Evolutionary conservation across 2,888 invertebrate genomes (phyloP), one percentile per base, ranked within the genome.

Genomic region (Napeogenes sylphis): DNA sequence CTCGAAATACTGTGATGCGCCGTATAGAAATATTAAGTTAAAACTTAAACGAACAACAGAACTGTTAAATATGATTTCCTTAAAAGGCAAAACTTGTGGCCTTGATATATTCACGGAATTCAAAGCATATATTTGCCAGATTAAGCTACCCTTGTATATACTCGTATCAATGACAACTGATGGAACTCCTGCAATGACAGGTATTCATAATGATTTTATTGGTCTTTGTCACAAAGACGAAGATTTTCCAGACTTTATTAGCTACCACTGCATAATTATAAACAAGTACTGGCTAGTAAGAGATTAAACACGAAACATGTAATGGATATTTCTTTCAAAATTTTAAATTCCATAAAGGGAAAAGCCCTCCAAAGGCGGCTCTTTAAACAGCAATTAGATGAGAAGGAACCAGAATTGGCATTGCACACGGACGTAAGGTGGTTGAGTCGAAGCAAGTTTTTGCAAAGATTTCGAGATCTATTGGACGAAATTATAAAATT

Each of bases 371-470:
- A 66, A 65, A 65, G 67, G 67, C 64, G 58, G 51, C 66, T 66
- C 59, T 63, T 68, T 67, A 62, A 65, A 66, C 63, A 65, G 68
- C 64, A 69, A 67, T 65, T 69, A 66, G 67, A 63, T 62, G 65
- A 67, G 55, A 71, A 65, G 65, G 63, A 68, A 64, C 61, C 68
- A 65, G 65, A 69, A 38, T 69, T 69, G 62, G 66, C 59, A 67
- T 21, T 66, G 63, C 68, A 70, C 64, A 68, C 66, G 58, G 69
- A 71, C 65, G 70, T 70, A 42, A 73, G 70, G 67, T 71, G 70
- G 68, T 66, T 70, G 68, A 71, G 71, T 64, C 70, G 69, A 65
- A 38, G 69, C 67, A 71, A 71, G 64, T 73, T 71, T 68, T 68
- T 68, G 65, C 67, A 71, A 70, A 70, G 67, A 69, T 71, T 70